Evolutionary conservation across 2,113 vertebrate genomes (phyloP).

Genomic region (Campylomormyrus tamandua): DNA sequence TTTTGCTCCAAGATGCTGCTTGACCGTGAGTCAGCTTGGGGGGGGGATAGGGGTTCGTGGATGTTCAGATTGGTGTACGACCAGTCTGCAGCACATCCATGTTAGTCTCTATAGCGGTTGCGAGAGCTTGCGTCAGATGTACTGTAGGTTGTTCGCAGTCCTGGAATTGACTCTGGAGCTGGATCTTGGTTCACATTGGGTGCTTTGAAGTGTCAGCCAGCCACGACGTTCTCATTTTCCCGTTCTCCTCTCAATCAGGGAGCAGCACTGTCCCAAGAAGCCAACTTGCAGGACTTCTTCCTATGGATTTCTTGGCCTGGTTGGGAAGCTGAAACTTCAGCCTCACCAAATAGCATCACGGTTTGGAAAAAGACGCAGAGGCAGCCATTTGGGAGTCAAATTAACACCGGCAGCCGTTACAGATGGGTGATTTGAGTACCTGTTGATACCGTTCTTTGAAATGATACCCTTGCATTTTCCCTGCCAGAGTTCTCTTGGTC

Average conservation of each 20-base stretch:
- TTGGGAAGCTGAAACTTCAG: not conserved
- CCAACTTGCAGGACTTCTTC: not conserved
- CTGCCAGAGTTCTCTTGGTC: not conserved
- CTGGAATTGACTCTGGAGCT: not conserved
- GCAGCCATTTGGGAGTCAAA: not conserved
- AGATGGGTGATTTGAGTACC: not conserved
- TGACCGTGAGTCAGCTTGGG: not conserved
- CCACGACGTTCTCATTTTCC: not conserved
- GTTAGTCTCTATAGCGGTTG: not conserved
- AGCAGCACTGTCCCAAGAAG: not conserved
- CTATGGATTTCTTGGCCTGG: not conserved
- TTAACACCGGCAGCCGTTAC: not conserved
- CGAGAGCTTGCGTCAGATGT: not conserved
- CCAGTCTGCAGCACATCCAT: not conserved
- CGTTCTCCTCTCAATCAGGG: not conserved
- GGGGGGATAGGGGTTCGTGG: not conserved
- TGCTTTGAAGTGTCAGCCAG: not conserved
- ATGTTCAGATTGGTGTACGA: not conserved
- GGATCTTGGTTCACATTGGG: not conserved
- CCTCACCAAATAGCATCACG: not conserved
- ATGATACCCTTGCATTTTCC: not conserved
- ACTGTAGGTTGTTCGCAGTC: not conserved
- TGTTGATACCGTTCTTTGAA: not conserved
- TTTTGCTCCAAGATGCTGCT: not conserved
- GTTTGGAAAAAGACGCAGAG: not conserved